Conservation (phyloP, 2,113 vertebrate genomes). For the Cryptoleucopteryx plumbea region DNA sequence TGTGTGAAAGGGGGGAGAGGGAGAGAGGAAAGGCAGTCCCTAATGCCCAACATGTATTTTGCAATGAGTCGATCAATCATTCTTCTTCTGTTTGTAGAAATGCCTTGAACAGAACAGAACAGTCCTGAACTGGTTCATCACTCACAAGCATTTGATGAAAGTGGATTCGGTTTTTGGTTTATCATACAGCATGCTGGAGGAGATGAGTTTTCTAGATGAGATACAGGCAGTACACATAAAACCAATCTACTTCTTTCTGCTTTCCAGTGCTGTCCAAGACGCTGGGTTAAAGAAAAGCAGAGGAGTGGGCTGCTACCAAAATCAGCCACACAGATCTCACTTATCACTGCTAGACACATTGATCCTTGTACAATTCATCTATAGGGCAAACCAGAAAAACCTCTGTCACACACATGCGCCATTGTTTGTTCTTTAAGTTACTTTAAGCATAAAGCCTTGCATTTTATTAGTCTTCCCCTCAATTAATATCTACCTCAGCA, state of each 20-base stretch:
- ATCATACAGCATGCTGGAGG: not conserved
- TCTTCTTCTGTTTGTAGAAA: not conserved
- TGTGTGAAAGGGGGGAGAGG: not conserved
- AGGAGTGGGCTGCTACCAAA: not conserved
- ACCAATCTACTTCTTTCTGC: not conserved
- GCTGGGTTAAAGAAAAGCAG: not conserved
- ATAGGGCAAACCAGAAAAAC: not conserved
- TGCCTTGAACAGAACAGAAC: not conserved
- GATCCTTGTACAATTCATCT: not conserved
- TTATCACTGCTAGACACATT: not conserved
- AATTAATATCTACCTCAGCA: not conserved
- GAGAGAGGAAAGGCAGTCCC: not conserved
- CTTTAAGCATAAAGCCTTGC: not conserved
- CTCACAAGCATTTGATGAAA: conserved; percentile 14
- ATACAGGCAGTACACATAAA: not conserved
- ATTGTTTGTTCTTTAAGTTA: not conserved
- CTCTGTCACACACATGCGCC: not conserved
- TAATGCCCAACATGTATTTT: not conserved
- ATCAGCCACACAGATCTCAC: not conserved
- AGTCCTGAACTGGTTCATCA: not conserved
- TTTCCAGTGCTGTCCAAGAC: not conserved
- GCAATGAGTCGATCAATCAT: not conserved
- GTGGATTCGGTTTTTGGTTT: conserved; percentile 11
- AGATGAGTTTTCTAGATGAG: conserved; percentile 34
- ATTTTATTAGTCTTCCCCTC: not conserved